Base-by-base conservation (phyloP, 2,797 vertebrate species). In the Sparus aurata region DNA sequence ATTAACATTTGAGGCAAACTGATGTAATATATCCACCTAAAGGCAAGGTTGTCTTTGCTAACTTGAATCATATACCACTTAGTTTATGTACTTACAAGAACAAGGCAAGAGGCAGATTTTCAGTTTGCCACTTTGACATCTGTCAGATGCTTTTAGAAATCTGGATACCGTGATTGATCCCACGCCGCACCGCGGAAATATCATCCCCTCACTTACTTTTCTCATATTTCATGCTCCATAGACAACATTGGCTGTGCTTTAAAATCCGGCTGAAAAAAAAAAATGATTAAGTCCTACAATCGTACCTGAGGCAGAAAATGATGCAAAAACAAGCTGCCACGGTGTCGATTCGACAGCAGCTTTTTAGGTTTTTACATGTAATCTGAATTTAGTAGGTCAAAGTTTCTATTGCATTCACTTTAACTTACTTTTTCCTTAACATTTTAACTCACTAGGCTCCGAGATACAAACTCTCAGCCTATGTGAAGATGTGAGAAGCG, bases 1-100 rank as follows among this genome's bases (percentile, higher is more conserved):
- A 79, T 69, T 69, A 61, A 65, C 63, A 64, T 63, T 52, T 65
- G n/a, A 64, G 61, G 49, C 47, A 71, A 60, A 62, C 18, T n/a
- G 23, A 61, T 57, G 16, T 25, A 38, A 30, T 18, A 63, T 49
- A 60, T 61, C 62, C 69, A 25, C 17, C 73, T 61, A 70, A 66
- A 62, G 15, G 12, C 30, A 46, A 45, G 61, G 50, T 15, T 22
- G 55, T 53, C 49, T 60, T 60, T 52, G 53, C 22, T 45, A 54
- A 47, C 3, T 10, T 50, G 18, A 50, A 57, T n/a, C 25, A 67
- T 13, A 23, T 10, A 20, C n/a, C 53, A 23, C 25, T 12, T 18
- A 41, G 12, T 61, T 38, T 52, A 47, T 65, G 11, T 62, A 27
- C 69, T 59, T 9, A 50, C 25, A 62, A 30, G 49, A 68, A 30